These are phyloP conservation scores for Syngnathus floridae DNA, from an alignment of 2,113 vertebrate species.

Conservation along the genomic window DNA sequence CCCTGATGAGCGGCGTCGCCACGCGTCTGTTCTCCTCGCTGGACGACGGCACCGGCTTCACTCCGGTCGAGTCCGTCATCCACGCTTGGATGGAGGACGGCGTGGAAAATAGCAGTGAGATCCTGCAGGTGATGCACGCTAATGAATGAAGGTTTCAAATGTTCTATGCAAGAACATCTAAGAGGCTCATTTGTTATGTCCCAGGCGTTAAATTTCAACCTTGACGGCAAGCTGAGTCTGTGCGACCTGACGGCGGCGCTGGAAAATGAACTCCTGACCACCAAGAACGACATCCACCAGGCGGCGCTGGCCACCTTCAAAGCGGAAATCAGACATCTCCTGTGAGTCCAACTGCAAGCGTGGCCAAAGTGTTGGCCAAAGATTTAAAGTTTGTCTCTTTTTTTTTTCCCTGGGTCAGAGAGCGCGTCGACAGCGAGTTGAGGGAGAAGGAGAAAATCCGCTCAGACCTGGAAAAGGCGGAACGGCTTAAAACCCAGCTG, in stretches of 20 bases:
- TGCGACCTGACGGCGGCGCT: slow-evolving; percentile 81
- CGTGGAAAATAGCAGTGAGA: slow-evolving; percentile 84
- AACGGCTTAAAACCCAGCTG: slow-evolving; percentile 85
- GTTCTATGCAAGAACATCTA: not conserved
- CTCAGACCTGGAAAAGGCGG: slow-evolving; percentile 83
- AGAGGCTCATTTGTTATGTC: not conserved
- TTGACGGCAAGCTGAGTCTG: slow-evolving; percentile 84
- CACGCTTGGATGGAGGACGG: slow-evolving; percentile 90
- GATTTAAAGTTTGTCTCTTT: not conserved
- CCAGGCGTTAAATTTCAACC: slow-evolving; percentile 85
- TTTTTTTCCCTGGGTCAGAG: slow-evolving; percentile 62
- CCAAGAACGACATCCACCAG: slow-evolving; percentile 85
- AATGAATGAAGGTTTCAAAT: not conserved
- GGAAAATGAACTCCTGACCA: slow-evolving; percentile 86
- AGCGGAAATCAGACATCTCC: slow-evolving; percentile 82
- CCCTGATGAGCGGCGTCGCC: slow-evolving; percentile 75
- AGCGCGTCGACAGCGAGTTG: slow-evolving; percentile 77
- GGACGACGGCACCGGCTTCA: slow-evolving; percentile 85
- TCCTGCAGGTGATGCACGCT: slow-evolving; percentile 77
- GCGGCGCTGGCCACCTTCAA: slow-evolving; percentile 89
- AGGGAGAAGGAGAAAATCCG: slow-evolving; percentile 88
- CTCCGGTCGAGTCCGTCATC: slow-evolving; percentile 77
- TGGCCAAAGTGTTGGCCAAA: not conserved
- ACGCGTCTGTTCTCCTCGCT: slow-evolving; percentile 84
- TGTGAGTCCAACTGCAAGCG: slow-evolving; percentile 74